Conservation (phyloP, 1,140 invertebrate species). For the Drosophila cardini region DNA sequence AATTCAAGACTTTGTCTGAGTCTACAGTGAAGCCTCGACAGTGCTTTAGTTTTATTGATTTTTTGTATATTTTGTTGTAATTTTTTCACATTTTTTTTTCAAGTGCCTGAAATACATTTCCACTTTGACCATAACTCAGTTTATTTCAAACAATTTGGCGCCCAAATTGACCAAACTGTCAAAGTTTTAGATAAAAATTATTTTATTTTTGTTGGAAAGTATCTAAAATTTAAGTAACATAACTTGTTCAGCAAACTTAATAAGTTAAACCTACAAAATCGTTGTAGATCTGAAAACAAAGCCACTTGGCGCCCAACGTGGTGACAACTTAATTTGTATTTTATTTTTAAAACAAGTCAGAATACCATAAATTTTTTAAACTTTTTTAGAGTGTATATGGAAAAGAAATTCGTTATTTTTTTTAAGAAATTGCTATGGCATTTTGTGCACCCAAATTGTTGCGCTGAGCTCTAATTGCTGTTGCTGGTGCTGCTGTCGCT, state of each 20-base stretch:
- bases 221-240: background rate
- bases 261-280: background rate
- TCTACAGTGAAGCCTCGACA: constrained; percentile 50
- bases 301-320: background rate
- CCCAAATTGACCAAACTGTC: background rate
- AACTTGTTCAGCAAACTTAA: background rate
- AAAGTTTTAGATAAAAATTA: background rate
- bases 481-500: constrained; percentile 62
- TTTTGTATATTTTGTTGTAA: constrained; percentile 1
- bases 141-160: constrained; percentile 4
- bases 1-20: constrained; percentile 31
- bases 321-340: background rate
- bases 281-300: background rate
- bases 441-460: constrained; percentile 45
- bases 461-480: constrained; percentile 70
- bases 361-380: background rate
- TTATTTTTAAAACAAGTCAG: background rate
- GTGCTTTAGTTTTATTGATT: constrained; percentile 77
- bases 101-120: constrained; percentile 40
- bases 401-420: constrained; percentile 26
- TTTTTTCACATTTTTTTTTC: constrained; percentile 23
- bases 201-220: background rate
- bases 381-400: background rate
- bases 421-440: constrained; percentile 57
- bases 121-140: constrained; percentile 7